A percentile compares a stretch with the other conserved stretches of the same genome.
These are phyloP conservation scores for Phlogophora meticulosa DNA, from an alignment of 2,888 invertebrate genomes.

Conservation along the genomic window DNA sequence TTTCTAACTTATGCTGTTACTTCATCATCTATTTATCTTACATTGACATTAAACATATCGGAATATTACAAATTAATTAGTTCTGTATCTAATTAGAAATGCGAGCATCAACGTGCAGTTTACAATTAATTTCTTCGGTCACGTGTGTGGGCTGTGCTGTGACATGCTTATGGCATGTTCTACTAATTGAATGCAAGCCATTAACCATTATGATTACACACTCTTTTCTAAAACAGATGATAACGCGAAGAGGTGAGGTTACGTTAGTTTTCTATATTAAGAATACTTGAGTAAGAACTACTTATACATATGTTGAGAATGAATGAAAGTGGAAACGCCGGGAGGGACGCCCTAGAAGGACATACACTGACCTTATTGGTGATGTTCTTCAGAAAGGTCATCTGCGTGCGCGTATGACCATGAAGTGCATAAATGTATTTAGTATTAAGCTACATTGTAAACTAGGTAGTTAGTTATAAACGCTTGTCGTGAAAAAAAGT, in stretches of 20 bases:
- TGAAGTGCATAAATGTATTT: no score
- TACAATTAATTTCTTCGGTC: slow-evolving; percentile 19
- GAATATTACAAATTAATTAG: slow-evolving; percentile 36
- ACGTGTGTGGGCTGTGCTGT: slow-evolving; percentile 20
- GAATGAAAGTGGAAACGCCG: no score
- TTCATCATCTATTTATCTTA: not conserved
- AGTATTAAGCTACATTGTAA: no score
- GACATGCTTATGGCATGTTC: slow-evolving; percentile 15
- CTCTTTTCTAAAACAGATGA: slow-evolving; percentile 8
- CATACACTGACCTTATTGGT: no score
- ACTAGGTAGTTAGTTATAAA: no score
- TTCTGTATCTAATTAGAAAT: slow-evolving; percentile 47
- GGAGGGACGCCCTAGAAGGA: no score
- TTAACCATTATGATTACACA: slow-evolving; percentile 36
- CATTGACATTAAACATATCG: not conserved
- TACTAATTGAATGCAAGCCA: slow-evolving; percentile 39
- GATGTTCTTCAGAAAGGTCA: no score
- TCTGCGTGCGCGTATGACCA: no score
- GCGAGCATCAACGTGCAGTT: slow-evolving; percentile 18
- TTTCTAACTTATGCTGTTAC: not conserved
- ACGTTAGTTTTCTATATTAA: not conserved
- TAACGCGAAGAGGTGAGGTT: not conserved
- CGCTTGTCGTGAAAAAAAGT: no score
- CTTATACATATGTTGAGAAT: no score
- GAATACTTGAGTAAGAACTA: not conserved